These are phyloP conservation scores for Torymus aiolomorphi DNA, from an alignment of 2,888 invertebrate genomes.

Conservation along the genomic window DNA sequence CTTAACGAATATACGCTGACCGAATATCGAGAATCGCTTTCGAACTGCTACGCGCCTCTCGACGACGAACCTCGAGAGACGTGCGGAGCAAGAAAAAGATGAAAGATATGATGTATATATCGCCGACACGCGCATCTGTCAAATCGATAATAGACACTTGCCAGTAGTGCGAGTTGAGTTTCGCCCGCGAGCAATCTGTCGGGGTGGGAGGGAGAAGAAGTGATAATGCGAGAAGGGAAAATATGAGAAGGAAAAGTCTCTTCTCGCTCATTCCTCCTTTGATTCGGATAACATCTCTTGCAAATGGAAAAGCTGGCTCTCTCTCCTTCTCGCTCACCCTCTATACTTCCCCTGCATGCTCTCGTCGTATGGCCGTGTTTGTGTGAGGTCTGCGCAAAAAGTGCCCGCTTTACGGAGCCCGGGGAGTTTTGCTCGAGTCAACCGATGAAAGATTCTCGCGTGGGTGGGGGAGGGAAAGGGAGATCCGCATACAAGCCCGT, in stretches of 20 bases:
- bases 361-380: background rate
- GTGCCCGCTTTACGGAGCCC: background rate
- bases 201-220: background rate
- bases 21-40: constrained; percentile 42
- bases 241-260: constrained; percentile 6
- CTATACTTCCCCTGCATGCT: background rate
- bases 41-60: constrained; percentile 37
- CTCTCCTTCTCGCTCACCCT: background rate
- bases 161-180: constrained; percentile 31
- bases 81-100: background rate
- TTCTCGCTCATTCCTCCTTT: constrained; percentile 10
- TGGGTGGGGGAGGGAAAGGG: background rate
- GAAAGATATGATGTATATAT: constrained; percentile 24
- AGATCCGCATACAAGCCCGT: no score
- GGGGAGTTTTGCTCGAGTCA: constrained; percentile 16
- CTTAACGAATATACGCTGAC: constrained; percentile 18
- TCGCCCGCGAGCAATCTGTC: constrained; percentile 22
- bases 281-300: constrained; percentile 14
- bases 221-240: constrained; percentile 7
- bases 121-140: background rate
- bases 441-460: constrained; percentile 21
- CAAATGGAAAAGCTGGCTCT: constrained; percentile 22
- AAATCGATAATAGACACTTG: constrained; percentile 48
- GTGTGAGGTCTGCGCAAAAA: constrained; percentile 18
- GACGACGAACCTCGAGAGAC: constrained; percentile 41